A percentile compares a stretch with the other conserved stretches of the same genome.
phyloP scores from a whole-genome alignment of 1,140 invertebrate species.

The Brachionus asplanchnoidis region DNA sequence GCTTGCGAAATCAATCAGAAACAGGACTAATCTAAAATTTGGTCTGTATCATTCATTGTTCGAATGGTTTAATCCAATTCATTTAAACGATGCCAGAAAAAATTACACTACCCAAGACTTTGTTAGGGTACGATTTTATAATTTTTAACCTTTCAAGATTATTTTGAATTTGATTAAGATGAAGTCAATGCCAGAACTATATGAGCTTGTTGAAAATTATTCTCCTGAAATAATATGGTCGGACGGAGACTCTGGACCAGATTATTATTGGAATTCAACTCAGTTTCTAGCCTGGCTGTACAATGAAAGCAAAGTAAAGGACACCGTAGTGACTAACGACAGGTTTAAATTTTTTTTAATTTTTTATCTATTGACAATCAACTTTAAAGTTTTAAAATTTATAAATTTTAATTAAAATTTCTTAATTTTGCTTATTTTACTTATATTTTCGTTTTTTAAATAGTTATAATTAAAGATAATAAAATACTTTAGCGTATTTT shows the following conservation, averaged over 20 bases:
- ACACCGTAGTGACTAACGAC: conserved; percentile 80
- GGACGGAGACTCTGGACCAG: conserved; percentile 67
- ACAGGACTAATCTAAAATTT: conserved; percentile 65
- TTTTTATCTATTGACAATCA: too few relatives aligned
- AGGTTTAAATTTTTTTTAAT: conserved; percentile 50
- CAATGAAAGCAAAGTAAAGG: conserved; percentile 79
- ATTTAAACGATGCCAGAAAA: conserved; percentile 65
- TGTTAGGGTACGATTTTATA: neutral
- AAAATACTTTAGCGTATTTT: too few relatives aligned
- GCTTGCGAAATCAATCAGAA: conserved; percentile 66
- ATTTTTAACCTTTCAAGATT: neutral
- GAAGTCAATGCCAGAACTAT: conserved; percentile 57
- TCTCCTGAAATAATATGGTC: conserved; percentile 86
- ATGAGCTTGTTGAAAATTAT: conserved; percentile 67
- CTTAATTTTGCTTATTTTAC: too few relatives aligned
- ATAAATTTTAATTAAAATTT: too few relatives aligned
- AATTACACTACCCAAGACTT: conserved; percentile 38
- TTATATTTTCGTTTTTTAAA: too few relatives aligned
- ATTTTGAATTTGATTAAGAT: neutral
- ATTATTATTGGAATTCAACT: conserved; percentile 67
- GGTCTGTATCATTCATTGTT: conserved; percentile 82
- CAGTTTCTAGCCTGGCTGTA: conserved; percentile 81
- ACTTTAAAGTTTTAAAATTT: too few relatives aligned
- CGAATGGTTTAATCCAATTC: conserved; percentile 86
- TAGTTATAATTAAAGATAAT: too few relatives aligned